Conservation (phyloP, 2,797 vertebrate species). For the Bufotes viridis region DNA sequence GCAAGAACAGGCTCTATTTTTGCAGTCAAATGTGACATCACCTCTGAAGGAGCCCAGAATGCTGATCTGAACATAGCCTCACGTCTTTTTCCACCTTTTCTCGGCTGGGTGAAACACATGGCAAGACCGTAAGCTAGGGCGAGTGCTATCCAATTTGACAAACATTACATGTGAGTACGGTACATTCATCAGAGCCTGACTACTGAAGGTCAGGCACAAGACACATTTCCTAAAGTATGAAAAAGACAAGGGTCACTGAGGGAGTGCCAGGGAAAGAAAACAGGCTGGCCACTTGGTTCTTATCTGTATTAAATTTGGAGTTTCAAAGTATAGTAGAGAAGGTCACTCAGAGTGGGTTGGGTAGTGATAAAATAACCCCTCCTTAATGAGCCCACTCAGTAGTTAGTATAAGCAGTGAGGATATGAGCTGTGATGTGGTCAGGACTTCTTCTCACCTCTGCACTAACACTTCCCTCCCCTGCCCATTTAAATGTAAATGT, state of each 20-base stretch:
- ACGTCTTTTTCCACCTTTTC: too few species aligned
- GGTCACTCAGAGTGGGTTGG: neutral
- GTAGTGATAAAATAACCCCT: neutral
- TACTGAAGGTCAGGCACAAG: neutral
- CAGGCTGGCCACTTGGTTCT: slow-evolving; percentile 8
- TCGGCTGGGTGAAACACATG: too few species aligned
- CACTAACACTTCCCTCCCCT: slow-evolving; percentile 39
- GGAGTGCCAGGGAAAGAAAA: neutral
- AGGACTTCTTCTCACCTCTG: slow-evolving; percentile 53
- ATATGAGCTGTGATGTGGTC: slow-evolving; percentile 49
- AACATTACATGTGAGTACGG: too few species aligned
- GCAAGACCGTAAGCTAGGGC: too few species aligned
- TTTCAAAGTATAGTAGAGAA: slow-evolving; percentile 42
- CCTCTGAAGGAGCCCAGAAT: too few species aligned
- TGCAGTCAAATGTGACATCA: too few species aligned
- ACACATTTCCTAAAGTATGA: neutral
- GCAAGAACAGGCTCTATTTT: too few species aligned
- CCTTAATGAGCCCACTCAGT: slow-evolving; percentile 20
- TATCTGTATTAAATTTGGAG: slow-evolving; percentile 28
- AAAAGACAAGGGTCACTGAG: neutral
- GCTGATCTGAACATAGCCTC: too few species aligned
- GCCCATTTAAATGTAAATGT: slow-evolving; percentile 59
- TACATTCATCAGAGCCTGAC: too few species aligned
- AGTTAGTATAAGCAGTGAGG: slow-evolving; percentile 27
- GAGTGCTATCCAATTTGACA: too few species aligned